A percentile compares a stretch with the other conserved stretches of the same genome.
These are phyloP conservation scores for Nycteola revayana DNA, from an alignment of 2,888 invertebrate species.

Conservation along the genomic window DNA sequence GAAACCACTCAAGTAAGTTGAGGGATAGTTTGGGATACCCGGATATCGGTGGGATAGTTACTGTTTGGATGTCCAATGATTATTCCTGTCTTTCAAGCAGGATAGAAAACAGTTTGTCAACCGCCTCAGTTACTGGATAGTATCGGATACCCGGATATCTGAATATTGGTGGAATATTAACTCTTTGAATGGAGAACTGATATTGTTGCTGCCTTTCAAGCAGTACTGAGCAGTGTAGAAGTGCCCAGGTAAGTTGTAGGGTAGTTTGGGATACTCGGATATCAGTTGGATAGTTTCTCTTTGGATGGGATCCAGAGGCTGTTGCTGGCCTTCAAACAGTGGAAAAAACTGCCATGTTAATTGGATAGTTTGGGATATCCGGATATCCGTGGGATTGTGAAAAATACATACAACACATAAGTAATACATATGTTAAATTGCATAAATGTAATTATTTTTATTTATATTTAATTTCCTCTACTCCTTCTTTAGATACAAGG, in stretches of 20 bases:
- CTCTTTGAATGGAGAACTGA: too few species aligned
- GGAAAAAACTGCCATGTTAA: conserved; percentile 93
- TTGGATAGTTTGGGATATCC: too few species aligned
- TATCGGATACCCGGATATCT: too few species aligned
- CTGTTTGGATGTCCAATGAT: conserved; percentile 87
- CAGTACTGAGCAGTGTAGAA: conserved; percentile 98
- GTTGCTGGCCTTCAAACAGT: conserved; percentile 94
- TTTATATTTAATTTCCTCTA: neutral
- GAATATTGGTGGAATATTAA: too few species aligned
- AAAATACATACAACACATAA: too few species aligned
- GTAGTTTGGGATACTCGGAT: too few species aligned
- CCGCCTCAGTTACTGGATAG: conserved; percentile 91
- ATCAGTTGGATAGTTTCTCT: too few species aligned
- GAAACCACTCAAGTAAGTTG: conserved; percentile 95
- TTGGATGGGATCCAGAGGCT: conserved; percentile 94
- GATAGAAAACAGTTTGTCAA: conserved; percentile 98
- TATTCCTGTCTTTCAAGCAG: conserved; percentile 94
- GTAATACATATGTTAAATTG: too few species aligned
- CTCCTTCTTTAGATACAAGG: conserved; percentile 87
- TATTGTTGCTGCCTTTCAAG: conserved; percentile 93
- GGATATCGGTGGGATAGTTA: too few species aligned
- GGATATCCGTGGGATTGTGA: too few species aligned
- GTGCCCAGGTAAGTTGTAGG: conserved; percentile 88
- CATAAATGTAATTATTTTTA: neutral
- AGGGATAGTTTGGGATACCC: too few species aligned